phyloP scores from a whole-genome alignment of 2,797 vertebrate species.

The Hydrophis major region DNA sequence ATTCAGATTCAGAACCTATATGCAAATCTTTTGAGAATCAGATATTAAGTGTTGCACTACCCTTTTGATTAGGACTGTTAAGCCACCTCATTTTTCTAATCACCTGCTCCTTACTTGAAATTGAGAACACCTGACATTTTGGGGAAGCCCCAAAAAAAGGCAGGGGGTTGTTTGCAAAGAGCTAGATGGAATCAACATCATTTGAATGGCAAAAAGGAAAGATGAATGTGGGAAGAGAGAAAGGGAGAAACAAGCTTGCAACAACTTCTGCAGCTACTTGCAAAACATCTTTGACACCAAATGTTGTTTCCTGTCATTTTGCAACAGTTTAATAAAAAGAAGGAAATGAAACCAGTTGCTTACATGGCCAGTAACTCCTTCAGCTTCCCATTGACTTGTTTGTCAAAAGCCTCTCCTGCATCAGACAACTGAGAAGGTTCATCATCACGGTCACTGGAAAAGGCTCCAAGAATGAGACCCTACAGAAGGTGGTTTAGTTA shows the following conservation, averaged over 20 bases:
- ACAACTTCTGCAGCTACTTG: not conserved
- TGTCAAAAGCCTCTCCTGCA: constrained; percentile 82
- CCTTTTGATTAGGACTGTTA: not conserved
- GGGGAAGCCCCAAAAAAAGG: not conserved
- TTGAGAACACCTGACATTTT: not conserved
- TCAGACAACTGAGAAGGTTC: constrained; percentile 75
- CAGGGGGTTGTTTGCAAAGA: not conserved
- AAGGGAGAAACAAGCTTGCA: too few relatives aligned
- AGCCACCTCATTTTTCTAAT: not conserved
- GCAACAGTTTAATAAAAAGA: not conserved
- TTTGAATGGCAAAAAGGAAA: too few relatives aligned
- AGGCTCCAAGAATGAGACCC: constrained; percentile 91
- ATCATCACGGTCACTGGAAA: constrained; percentile 78
- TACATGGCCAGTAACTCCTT: constrained; percentile 83
- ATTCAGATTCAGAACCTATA: not conserved
- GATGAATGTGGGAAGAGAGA: not conserved
- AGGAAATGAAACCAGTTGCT: constrained; percentile 57
- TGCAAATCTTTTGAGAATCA: not conserved
- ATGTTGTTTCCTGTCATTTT: not conserved
- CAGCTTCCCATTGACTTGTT: constrained; percentile 82
- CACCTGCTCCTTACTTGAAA: not conserved
- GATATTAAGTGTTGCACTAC: not conserved
- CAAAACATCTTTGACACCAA: too few relatives aligned
- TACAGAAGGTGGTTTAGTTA: constrained; percentile 32
- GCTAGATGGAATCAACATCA: not conserved